phyloP scores from a whole-genome alignment of 2,113 vertebrate species.

The Lonchura striata region DNA sequence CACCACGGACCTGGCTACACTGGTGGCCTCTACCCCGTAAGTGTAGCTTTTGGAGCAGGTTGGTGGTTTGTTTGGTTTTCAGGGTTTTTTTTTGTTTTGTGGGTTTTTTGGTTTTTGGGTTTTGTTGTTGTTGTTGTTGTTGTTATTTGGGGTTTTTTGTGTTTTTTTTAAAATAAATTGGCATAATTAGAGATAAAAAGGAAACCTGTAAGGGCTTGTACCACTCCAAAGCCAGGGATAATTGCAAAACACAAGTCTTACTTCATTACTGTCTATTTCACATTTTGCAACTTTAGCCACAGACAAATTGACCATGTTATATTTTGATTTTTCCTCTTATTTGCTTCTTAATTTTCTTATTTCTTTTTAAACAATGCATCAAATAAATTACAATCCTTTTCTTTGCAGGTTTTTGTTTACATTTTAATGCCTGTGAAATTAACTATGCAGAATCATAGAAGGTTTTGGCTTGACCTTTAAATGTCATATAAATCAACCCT shows the following conservation, averaged over 20 bases:
- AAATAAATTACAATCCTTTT: not conserved
- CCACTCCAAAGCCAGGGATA: not conserved
- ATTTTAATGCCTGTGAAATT: not conserved
- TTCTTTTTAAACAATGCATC: not conserved
- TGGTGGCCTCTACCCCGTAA: not conserved
- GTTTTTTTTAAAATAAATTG: not conserved
- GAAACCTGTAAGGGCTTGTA: not conserved
- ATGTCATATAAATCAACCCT: not conserved
- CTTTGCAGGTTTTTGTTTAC: not conserved
- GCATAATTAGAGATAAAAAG: not conserved
- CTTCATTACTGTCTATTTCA: not conserved
- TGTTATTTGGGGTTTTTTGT: not conserved
- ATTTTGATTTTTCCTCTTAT: not conserved
- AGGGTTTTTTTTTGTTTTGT: no score
- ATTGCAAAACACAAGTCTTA: not conserved
- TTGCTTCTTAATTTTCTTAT: not conserved
- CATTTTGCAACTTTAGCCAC: not conserved
- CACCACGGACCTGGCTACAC: not conserved
- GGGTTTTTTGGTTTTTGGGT: not conserved
- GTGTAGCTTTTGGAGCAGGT: not conserved
- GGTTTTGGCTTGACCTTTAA: not conserved
- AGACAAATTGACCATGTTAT: not conserved
- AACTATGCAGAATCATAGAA: not conserved
- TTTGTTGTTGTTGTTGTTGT: not conserved
- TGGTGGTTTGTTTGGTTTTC: not conserved